Evolutionary conservation across 2,888 invertebrate genomes (phyloP), one percentile per base, ranked within the genome.

Genomic region (Ethmia dodecea): DNA sequence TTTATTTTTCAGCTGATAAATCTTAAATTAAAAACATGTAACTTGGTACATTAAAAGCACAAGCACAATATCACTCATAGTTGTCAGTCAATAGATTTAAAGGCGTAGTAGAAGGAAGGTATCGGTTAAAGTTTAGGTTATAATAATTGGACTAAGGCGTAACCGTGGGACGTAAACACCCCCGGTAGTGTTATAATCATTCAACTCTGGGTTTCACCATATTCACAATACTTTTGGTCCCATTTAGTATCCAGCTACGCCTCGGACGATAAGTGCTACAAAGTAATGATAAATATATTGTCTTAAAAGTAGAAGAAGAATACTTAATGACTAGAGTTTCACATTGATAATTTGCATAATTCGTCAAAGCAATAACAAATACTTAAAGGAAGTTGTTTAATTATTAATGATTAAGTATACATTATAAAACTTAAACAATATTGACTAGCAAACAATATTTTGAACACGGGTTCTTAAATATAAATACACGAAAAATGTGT

Each of bases 1-100:
- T 79, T 77, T 70, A 75, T 74, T 73, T 60, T 65, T 62, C 72
- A 74, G 77, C 77, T 72, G 67, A 54, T 63, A 65, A 70, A 64
- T 58, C 55, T 70, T 72, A 74, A 79, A 75, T 58, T 61, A 65
- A 74, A 66, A 80, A 70, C 61, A 71, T 71, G 66, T 72, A 66
- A 76, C 74, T 78, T 76, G 76, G 65, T 77, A 86, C 79, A 83
- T 72, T 79, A 69, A 76, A 86, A 86, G 86, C 86, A 81, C 78
- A 86, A 86, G 86, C 86, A 76, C 72, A 71, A 62, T 78, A 81
- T 86, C 81, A 81, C 79, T 81, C 69, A 63, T 62, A 71, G 60
- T 70, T 59, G 57, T 84, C 84, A 86, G 84, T 86, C 84, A 69
- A 73, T 76, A 81, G 75, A 76, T 64, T 65, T 48, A 66, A 75